phyloP scores from a whole-genome alignment of 2,888 invertebrate genomes.

The Diarsia brunnea region DNA sequence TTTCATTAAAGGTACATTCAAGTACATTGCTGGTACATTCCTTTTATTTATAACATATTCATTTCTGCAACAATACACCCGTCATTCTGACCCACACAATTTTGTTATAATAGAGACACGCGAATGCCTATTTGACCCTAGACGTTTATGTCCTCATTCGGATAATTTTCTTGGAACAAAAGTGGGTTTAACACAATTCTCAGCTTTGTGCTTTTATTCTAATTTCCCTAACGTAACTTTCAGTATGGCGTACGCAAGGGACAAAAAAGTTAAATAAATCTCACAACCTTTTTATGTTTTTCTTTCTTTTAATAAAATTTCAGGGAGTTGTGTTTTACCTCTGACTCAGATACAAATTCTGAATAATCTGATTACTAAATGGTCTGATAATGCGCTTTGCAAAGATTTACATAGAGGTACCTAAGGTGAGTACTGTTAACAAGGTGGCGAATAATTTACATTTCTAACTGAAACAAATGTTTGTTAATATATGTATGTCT shows the following conservation, averaged over 20 bases:
- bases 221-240: slow-evolving; percentile 12
- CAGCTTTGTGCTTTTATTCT: neutral
- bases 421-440: neutral
- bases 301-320: slow-evolving; percentile 6
- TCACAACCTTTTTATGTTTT: slow-evolving; percentile 8
- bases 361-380: slow-evolving; percentile 27
- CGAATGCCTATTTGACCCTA: neutral
- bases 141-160: neutral
- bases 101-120: neutral
- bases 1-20: no score
- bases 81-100: no score
- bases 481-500: no score
- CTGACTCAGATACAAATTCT: slow-evolving; percentile 5
- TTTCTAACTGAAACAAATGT: no score
- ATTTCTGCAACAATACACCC: no score
- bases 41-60: no score
- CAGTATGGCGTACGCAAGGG: slow-evolving; percentile 1
- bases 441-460: slow-evolving; percentile 15
- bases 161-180: neutral
- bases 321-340: neutral
- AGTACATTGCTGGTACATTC: no score
- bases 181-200: neutral
- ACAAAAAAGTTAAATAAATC: slow-evolving; percentile 12
- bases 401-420: neutral
- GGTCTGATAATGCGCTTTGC: neutral